phyloP scores from a whole-genome alignment of 2,888 invertebrate species.

The Myathropa florea region DNA sequence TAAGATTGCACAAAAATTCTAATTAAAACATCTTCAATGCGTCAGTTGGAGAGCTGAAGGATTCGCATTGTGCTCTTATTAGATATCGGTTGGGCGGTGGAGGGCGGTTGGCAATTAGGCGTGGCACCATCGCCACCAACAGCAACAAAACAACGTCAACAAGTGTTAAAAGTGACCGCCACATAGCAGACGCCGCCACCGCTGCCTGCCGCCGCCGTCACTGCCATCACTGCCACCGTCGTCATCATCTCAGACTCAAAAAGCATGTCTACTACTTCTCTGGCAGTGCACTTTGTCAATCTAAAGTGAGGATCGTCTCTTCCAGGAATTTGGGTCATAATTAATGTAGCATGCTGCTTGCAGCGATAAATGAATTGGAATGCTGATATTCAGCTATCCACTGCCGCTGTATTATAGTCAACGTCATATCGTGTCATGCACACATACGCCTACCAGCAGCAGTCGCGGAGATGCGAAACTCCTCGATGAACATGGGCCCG shows the following conservation, averaged over 20 bases:
- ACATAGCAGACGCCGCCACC: conserved; percentile 11
- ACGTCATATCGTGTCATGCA: neutral
- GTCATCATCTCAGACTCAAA: conserved; percentile 21
- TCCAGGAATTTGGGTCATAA: conserved; percentile 81
- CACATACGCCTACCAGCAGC: conserved; percentile 38
- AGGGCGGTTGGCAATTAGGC: conserved; percentile 53
- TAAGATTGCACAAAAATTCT: conserved; percentile 55
- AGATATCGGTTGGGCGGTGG: conserved; percentile 30
- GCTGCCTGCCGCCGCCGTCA: conserved; percentile 20
- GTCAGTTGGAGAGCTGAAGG: conserved; percentile 56
- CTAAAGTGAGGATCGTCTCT: conserved; percentile 72
- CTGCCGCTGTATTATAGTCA: neutral
- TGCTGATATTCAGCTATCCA: conserved; percentile 18
- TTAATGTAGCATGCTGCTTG: conserved; percentile 80
- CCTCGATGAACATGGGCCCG: conserved; percentile 30
- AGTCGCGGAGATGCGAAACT: conserved; percentile 9
- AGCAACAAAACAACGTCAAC: conserved; percentile 34
- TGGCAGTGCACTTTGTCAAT: conserved; percentile 64
- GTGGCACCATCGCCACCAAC: conserved; percentile 62
- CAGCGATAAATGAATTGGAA: conserved; percentile 72
- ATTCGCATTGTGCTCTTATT: conserved; percentile 66
- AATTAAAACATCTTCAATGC: conserved; percentile 69
- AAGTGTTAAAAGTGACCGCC: conserved; percentile 69
- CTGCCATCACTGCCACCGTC: neutral
- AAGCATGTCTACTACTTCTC: conserved; percentile 43